phyloP scores from a whole-genome alignment of 2,113 vertebrate genomes.

The Eira barbara region DNA sequence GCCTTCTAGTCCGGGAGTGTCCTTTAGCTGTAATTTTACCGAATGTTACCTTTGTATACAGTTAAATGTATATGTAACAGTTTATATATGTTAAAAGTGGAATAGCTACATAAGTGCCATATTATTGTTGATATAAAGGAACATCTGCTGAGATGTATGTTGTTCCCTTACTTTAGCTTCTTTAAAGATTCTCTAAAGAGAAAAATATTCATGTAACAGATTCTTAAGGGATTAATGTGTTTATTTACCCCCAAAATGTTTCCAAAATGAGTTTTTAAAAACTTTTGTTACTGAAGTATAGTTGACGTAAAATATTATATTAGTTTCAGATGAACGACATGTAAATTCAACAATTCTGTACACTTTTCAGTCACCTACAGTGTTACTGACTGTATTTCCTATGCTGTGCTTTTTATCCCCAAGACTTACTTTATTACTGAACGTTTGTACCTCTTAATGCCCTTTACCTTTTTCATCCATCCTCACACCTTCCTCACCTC shows the following conservation, averaged over 20 bases:
- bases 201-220: neutral
- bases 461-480: neutral
- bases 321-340: neutral
- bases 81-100: neutral
- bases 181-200: neutral
- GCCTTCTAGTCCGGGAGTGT: neutral
- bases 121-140: neutral
- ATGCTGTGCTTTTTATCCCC: neutral
- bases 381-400: neutral
- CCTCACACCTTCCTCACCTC: neutral
- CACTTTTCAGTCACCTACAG: neutral
- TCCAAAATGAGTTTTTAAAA: neutral
- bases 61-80: neutral
- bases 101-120: neutral
- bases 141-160: neutral
- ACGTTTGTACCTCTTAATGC: neutral
- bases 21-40: neutral
- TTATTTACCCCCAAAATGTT: neutral
- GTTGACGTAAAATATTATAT: neutral
- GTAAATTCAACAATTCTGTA: neutral
- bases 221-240: neutral
- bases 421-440: neutral
- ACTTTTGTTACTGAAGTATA: neutral
- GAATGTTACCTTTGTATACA: neutral
- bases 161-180: neutral